Evolutionary conservation across 2,113 vertebrate species (phyloP), one percentile per base, ranked within the genome.

Genomic region (Ophthalmolycus amberensis): DNA sequence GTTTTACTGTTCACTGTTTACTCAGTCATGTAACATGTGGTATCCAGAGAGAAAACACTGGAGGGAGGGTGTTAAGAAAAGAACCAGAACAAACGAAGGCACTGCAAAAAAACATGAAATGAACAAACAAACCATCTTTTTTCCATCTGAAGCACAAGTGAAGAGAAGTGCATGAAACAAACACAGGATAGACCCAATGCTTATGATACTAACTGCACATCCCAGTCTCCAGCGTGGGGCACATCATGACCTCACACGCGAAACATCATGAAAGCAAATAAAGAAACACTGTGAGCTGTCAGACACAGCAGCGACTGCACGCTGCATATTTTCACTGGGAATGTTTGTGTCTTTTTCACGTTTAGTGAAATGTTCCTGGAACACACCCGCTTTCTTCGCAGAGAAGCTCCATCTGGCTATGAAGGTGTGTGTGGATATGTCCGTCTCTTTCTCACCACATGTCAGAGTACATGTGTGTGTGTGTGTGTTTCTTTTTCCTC

Each of bases 351-450:
- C 1, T 81, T 25, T 84, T 68, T 82, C 32, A 25, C 63, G 14
- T 95, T 25, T 77, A 99, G 98, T 97, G 29, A 98, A 97, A 83
- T 95, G 95, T 94, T 95, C 96, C 78, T 96, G 96, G 84, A 97
- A 94, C 95, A 96, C 92, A 29, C 95, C 97, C 1, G 94, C 95
- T 52, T 98, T 96, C 95, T 99, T 99, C 82, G 97, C 97, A 50
- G 97, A 99, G 93, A 98, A 96, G 56, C 95, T 99, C 15, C 84
- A 98, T 40, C n/a, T 80, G 65, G 95, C 97, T 0, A 97, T 99
- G 96, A 95, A 97, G 96, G 98, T 98, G 94, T 71, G 86, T 77
- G 56, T 60, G n/a, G 71, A 60, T 56, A 18, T 56, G 3, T 32
- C 54, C 14, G 38, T 11, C 42, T n/a, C 22, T 65, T n/a, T 46